Conservation (phyloP, 2,113 vertebrate species). For the Nerophis lumbriciformis region DNA sequence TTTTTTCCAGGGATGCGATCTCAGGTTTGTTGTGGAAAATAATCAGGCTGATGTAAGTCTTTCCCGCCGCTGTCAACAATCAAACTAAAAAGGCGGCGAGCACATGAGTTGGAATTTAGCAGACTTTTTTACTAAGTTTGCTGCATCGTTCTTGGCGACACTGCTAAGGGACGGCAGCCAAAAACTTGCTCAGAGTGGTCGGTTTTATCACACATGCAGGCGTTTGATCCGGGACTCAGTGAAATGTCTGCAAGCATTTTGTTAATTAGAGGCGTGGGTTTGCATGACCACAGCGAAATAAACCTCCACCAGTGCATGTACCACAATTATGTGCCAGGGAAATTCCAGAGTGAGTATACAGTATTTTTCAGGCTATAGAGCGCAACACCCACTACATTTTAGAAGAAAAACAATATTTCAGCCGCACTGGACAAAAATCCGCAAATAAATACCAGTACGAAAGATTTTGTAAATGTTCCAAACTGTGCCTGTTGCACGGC, state of each 20-base stretch:
- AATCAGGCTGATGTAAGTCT: conserved; percentile 31
- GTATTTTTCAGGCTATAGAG: too few species aligned
- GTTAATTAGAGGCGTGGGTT: conserved; percentile 35
- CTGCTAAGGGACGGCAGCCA: conserved; percentile 27
- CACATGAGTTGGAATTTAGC: background rate
- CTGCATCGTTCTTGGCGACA: conserved; percentile 33
- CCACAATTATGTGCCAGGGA: background rate
- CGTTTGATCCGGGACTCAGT: conserved; percentile 39
- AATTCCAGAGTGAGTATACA: background rate
- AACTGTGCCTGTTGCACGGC: too few species aligned
- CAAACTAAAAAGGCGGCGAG: conserved; percentile 3
- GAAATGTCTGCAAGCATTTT: conserved; percentile 38
- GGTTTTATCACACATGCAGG: conserved; percentile 42
- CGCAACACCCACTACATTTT: too few species aligned
- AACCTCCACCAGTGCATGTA: background rate
- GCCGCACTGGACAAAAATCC: too few species aligned
- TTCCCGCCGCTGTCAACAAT: conserved; percentile 20
- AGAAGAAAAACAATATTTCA: too few species aligned
- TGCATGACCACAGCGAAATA: conserved; percentile 21
- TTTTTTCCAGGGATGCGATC: conserved; percentile 23
- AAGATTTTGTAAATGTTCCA: too few species aligned
- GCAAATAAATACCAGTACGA: too few species aligned
- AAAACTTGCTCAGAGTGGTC: conserved; percentile 30
- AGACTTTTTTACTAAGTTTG: conserved; percentile 15
- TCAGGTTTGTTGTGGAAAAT: conserved; percentile 36